Evolutionary conservation across 2,888 invertebrate species (phyloP).

Genomic region (Pachliopta kotzebuea): DNA sequence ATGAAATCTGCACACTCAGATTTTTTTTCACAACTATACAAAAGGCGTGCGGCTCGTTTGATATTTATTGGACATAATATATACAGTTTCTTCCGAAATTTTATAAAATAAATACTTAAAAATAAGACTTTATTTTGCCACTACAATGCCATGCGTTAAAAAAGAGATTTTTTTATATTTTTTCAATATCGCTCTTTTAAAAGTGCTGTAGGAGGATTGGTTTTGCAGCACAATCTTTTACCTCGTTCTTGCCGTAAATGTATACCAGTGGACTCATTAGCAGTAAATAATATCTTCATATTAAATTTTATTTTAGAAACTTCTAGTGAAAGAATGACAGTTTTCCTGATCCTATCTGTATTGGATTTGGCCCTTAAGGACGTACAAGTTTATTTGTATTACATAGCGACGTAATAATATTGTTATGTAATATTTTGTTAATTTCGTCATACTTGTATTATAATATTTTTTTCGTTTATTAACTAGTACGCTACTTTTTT

Average conservation of each 20-base stretch:
- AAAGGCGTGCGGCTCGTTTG: too few relatives aligned
- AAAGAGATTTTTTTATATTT: too few relatives aligned
- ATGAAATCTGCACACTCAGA: too few relatives aligned
- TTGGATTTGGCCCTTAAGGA: not conserved
- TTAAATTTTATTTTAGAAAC: not conserved
- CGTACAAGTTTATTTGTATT: constrained; percentile 12
- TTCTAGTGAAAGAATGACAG: not conserved
- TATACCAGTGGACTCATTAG: not conserved
- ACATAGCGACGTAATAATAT: constrained; percentile 31
- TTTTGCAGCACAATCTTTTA: too few relatives aligned
- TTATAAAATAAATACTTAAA: too few relatives aligned
- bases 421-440: constrained; percentile 38
- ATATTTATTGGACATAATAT: too few relatives aligned
- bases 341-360: not conserved
- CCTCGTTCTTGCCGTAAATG: not conserved
- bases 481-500: constrained; percentile 34
- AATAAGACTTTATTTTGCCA: too few relatives aligned
- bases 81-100: too few relatives aligned
- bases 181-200: too few relatives aligned
- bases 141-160: too few relatives aligned
- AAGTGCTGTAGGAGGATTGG: too few relatives aligned
- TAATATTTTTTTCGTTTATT: constrained; percentile 21
- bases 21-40: too few relatives aligned
- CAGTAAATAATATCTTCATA: not conserved
- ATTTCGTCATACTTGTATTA: constrained; percentile 37